These are phyloP conservation scores for Coranthus polyacanthus DNA, from an alignment of 2,797 vertebrate species.

Conservation along the genomic window DNA sequence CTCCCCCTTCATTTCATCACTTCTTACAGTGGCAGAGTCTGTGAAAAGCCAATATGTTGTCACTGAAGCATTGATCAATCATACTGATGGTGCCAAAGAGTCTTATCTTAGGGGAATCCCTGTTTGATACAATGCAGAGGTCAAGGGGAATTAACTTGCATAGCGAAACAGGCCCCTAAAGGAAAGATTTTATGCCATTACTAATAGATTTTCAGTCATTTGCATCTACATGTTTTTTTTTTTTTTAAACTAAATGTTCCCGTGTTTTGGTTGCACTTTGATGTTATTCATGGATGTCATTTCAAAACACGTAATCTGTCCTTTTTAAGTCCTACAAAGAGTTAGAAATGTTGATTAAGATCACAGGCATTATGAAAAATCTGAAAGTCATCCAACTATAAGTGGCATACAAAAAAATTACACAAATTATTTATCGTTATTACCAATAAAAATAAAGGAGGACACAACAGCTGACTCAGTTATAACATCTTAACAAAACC, in stretches of 20 bases:
- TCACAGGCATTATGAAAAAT: background rate
- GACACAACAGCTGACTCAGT: conserved; percentile 50
- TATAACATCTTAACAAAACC: conserved; percentile 35
- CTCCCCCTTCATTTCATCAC: conserved; percentile 25
- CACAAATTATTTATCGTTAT: background rate
- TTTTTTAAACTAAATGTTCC: background rate
- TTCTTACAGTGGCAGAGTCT: conserved; percentile 42
- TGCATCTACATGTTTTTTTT: background rate
- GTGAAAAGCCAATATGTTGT: conserved; percentile 70
- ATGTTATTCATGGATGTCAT: background rate
- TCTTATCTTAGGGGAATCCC: conserved; percentile 53
- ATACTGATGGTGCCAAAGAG: conserved; percentile 52
- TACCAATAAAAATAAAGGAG: conserved; percentile 15
- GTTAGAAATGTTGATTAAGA: background rate
- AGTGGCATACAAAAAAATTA: too few species aligned
- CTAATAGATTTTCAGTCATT: conserved; percentile 16
- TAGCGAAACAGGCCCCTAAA: conserved; percentile 9
- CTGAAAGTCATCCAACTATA: background rate
- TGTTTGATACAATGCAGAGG: conserved; percentile 44
- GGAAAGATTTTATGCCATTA: background rate
- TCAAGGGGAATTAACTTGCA: conserved; percentile 26
- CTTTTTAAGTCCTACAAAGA: background rate
- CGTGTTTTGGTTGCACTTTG: background rate
- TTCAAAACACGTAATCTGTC: background rate
- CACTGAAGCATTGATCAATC: conserved; percentile 63